Evolutionary conservation across 2,797 vertebrate species (phyloP).

Genomic region (Dryobates pubescens): DNA sequence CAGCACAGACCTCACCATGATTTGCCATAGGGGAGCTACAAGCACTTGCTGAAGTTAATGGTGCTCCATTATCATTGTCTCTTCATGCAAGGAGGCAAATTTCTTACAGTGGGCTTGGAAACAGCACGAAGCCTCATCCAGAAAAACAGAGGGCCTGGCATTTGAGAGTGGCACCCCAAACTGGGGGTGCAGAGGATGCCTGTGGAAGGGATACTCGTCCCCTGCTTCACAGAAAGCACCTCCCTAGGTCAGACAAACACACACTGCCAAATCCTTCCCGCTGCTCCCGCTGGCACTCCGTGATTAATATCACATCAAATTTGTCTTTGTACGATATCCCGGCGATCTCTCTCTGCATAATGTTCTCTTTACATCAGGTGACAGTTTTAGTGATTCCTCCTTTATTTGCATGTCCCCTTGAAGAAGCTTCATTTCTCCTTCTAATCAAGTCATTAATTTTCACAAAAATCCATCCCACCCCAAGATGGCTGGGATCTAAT

Average conservation of each 20-base stretch:
- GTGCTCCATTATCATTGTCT: background rate
- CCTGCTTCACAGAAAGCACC: background rate
- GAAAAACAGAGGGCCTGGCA: background rate
- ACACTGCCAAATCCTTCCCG: background rate
- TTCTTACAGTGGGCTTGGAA: background rate
- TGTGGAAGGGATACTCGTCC: background rate
- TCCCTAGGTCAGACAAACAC: background rate
- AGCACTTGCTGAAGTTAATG: background rate
- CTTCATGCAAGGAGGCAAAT: background rate
- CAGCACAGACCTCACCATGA: background rate
- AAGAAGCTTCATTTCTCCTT: slow-evolving; percentile 69
- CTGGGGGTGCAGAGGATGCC: too few relatives aligned
- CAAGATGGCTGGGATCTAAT: slow-evolving; percentile 51
- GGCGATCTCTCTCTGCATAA: slow-evolving; percentile 49
- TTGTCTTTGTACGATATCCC: slow-evolving; percentile 34
- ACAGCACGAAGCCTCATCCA: background rate
- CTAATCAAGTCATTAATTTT: slow-evolving; percentile 72
- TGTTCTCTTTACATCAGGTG: slow-evolving; percentile 40
- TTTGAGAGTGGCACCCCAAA: fast-evolving
- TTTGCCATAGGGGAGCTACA: background rate
- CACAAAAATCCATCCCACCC: slow-evolving; percentile 48
- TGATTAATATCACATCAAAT: slow-evolving; percentile 64
- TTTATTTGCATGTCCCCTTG: slow-evolving; percentile 68
- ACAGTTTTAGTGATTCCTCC: slow-evolving; percentile 66
- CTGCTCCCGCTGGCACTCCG: background rate